Base-by-base conservation (phyloP, 1,140 invertebrate species). In the Solenopsis invicta region DNA sequence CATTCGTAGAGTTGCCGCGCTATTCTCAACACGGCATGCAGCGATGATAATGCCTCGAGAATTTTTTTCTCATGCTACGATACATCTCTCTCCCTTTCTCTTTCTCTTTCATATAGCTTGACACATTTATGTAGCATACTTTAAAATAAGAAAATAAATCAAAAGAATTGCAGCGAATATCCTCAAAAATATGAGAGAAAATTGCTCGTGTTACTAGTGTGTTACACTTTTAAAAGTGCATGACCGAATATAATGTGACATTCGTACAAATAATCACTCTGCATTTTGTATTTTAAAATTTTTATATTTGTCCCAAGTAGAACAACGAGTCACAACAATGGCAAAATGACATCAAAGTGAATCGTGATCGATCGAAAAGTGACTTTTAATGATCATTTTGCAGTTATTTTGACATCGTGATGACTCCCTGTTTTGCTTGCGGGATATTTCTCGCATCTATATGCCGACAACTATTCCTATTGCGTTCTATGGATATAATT, bases 211-310 rank as follows among this genome's bases (percentile, higher is more conserved):
- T 78, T 12, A 37, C 48, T 24, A 16, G 6, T 34, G 16, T 4
- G 9, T 13, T 18, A 29, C 61, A 45, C 48, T 74, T 82, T 82
- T 59, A 74, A 61, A 74, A 82, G 52, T 21, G 52, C 67, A 48
- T 21, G 67, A 82, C 41, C 29, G 13, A n/a, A 29, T 45, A 18
- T 59, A 59, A 71, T 37, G 52, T 41, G 48, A 69, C 80, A 24
- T 45, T 34, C 4, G 12, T 21, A 67, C 34, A 54, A 84, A 24
- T 74, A 71, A 84, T 84, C 54, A 24, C 13, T 6, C 29, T 74
- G 80, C 69, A 74, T 74, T 84, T 84, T 62, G 34, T 50, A 75
- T 84, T 75, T 62, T 34, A 18, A 84, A 75, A 75, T 59, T 74
- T 50, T 84, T 41, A 84, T 74, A 82, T 75, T 10, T 21, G n/a